Conservation (phyloP, 2,888 invertebrate genomes). For the Diaprepes abbreviatus region DNA sequence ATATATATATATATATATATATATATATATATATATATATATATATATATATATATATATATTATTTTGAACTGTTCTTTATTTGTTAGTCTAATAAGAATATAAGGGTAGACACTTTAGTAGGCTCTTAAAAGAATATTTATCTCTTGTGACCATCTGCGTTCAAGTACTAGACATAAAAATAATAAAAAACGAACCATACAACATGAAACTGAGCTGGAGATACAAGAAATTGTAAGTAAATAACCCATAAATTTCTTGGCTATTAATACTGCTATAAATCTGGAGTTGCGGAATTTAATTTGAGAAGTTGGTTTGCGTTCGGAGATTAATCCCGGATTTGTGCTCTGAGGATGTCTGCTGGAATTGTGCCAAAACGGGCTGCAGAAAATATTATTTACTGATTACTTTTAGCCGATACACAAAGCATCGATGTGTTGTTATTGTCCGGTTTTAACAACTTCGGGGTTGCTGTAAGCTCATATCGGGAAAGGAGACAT, state of each 20-base stretch:
- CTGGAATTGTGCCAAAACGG: slow-evolving; percentile 38
- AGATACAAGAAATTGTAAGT: slow-evolving; percentile 34
- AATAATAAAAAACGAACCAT: slow-evolving; percentile 8
- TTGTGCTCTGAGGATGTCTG: slow-evolving; percentile 32
- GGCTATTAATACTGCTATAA: slow-evolving; percentile 56
- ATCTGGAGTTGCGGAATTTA: slow-evolving; percentile 58
- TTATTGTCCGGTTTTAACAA: neutral
- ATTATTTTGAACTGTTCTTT: too few species aligned
- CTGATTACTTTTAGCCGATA: neutral
- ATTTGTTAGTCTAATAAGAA: too few species aligned
- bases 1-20: too few species aligned
- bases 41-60: too few species aligned
- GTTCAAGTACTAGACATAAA: slow-evolving; percentile 6
- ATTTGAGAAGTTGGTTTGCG: slow-evolving; percentile 54
- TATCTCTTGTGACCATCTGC: slow-evolving; percentile 4
- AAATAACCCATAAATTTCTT: slow-evolving; percentile 45
- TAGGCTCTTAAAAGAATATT: neutral
- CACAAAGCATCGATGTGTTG: neutral
- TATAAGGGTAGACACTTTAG: neutral
- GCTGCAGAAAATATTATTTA: slow-evolving; percentile 12
- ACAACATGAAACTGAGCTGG: slow-evolving; percentile 25
- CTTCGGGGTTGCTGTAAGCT: too few species aligned
- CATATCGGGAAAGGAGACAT: too few species aligned
- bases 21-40: too few species aligned
- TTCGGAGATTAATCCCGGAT: slow-evolving; percentile 41